Evolutionary conservation across 2,113 vertebrate species (phyloP).

Genomic region (Paramisgurnus dabryanus): DNA sequence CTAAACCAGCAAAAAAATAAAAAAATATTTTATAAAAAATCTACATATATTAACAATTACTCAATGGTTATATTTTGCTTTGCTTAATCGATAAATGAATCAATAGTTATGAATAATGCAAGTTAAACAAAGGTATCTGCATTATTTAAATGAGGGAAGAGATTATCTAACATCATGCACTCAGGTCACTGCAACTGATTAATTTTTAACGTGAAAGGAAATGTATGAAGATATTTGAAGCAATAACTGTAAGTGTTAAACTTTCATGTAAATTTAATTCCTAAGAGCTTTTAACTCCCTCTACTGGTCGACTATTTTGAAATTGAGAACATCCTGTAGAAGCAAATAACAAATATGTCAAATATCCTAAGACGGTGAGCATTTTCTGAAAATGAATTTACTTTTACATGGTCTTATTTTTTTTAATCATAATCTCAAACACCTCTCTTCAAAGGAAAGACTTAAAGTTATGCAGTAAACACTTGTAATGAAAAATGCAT

Average conservation of each 20-base stretch:
- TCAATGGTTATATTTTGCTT: background rate
- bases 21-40: background rate
- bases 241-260: background rate
- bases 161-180: background rate
- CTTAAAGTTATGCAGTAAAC: background rate
- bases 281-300: background rate
- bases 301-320: background rate
- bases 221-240: background rate
- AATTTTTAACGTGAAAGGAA: background rate
- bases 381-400: background rate
- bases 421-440: slow-evolving; percentile 5
- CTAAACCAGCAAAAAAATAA: background rate
- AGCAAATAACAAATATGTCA: background rate
- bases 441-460: background rate
- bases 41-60: background rate
- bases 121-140: slow-evolving; percentile 19
- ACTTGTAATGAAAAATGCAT: background rate
- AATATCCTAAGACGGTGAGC: background rate
- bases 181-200: background rate
- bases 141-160: slow-evolving; percentile 40
- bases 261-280: background rate
- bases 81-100: background rate
- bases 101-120: slow-evolving; percentile 27
- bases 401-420: background rate
- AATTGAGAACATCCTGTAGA: background rate